Conservation (phyloP, 1,140 invertebrate species). For the Arion vulgaris region DNA sequence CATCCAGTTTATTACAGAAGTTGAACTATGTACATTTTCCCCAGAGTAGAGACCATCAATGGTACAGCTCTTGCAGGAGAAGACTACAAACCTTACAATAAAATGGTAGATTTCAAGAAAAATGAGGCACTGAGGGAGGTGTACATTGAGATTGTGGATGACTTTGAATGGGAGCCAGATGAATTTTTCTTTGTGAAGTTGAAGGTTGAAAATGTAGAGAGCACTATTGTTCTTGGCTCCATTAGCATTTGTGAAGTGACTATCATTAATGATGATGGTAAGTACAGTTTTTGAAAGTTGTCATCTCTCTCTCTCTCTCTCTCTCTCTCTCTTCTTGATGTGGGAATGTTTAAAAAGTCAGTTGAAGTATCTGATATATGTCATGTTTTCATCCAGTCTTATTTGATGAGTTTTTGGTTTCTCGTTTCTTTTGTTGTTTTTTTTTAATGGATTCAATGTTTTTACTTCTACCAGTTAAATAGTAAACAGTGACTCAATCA, state of each 20-base stretch:
- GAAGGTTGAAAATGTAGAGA: conserved; percentile 58
- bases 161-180: conserved; percentile 80
- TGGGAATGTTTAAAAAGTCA: too few relatives aligned
- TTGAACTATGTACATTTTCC: conserved; percentile 17
- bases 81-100: conserved; percentile 77
- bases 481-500: too few relatives aligned
- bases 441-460: too few relatives aligned
- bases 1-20: too few relatives aligned
- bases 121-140: conserved; percentile 76
- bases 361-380: too few relatives aligned
- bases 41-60: conserved; percentile 79
- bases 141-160: conserved; percentile 78
- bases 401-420: too few relatives aligned
- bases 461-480: too few relatives aligned
- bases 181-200: conserved; percentile 80
- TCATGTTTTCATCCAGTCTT: too few relatives aligned
- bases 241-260: conserved; percentile 79
- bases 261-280: conserved; percentile 81
- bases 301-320: too few relatives aligned
- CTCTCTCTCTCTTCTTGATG: too few relatives aligned
- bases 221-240: conserved; percentile 74
- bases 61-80: conserved; percentile 77
- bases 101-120: conserved; percentile 76
- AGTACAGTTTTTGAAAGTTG: conserved; percentile 45
- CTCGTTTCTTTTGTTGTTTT: too few relatives aligned